Base-by-base conservation (phyloP, 2,797 vertebrate species). In the Poecile montanus region DNA sequence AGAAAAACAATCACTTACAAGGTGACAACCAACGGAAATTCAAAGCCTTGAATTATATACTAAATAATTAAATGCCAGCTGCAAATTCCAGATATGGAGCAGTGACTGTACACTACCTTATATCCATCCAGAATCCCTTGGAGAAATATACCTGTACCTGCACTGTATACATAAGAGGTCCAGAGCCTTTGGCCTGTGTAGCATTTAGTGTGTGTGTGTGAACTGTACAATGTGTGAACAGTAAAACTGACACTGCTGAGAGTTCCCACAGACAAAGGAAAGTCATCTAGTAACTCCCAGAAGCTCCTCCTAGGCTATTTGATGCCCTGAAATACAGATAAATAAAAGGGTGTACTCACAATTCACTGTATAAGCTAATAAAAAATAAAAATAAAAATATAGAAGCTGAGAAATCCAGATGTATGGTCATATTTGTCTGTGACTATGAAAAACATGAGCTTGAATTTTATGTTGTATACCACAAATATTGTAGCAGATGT, bases 31-130 rank as follows among this genome's bases (percentile, higher is more conserved):
- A 75, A 83, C 88, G 38, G 20, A 91, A 95, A 40, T 80, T 94
- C 76, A 94, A 88, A 94, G 26, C 48, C 62, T 91, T 88, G 79
- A 93, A 89, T 94, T 84, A 91, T 88, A 47, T 58, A 58, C 58
- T 75, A 66, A 90, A 86, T 90, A 94, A 90, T 75, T 86, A 86
- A 95, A 67, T 86, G 44, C 26, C 77, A 90, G 40, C 54, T 92
- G 80, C 74, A 95, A 86, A 90, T 88, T 88, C 48, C 51, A 93
- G 80, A 91, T 94, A 93, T n/a, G 47, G 88, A 90, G 44, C 34
- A 63, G 29, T 72, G 53, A 47, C 30, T 68, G 16, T 78, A 23
- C 27, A 47, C 26, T 71, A 34, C 38, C 18, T 78, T 86, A 68
- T 32, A 81, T 22, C 6, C 25, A 75, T 47, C 9, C 54, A 54